Evolutionary conservation across 1,140 invertebrate species (phyloP), one percentile per base, ranked within the genome.

Genomic region (Drosophila asahinai): DNA sequence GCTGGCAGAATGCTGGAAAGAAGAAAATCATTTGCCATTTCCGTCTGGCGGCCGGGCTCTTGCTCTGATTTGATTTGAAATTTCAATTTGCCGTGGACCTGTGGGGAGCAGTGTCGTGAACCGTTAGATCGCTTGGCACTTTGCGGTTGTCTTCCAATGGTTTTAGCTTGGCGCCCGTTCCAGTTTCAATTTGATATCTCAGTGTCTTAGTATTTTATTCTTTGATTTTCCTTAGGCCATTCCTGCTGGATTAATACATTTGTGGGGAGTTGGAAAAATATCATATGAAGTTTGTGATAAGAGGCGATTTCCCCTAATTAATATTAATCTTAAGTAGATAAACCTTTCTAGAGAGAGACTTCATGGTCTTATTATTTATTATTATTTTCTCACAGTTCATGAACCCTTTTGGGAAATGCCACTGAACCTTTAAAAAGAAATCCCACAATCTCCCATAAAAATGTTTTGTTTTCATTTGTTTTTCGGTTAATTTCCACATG

Each of bases 41-140:
- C 64, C 81, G 71, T 58, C n/a, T n/a, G n/a, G n/a, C n/a, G n/a
- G n/a, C n/a, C 55, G 54, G 54, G 55, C 67, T 79, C 47, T 75
- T 75, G 81, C 79, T 76, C 80, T 83, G 80, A 82, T 87, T 89
- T 80, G 64, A 84, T 78, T 78, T 78, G 75, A 79, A 80, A 73
- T 84, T 89, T 90, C 81, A 81, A 84, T 83, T 83, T 80, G 54
- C 55, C 70, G 45, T 60, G 40, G 74, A 78, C 75, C 75, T 78
- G 75, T 68, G 75, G 75, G 74, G 75, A 77, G 45, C 42, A 63
- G 77, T 81, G 86, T 71, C 81, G 77, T 71, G 49, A 66, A 80
- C 86, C 81, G 86, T 89, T 90, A 81, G 67, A 48, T 62, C 49
- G 65, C 64, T 51, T 33, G 57, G 61, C 70, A 61, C 55, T 65